Evolutionary conservation across 2,797 vertebrate species (phyloP).

Genomic region (Phaenicophaeus curvirostris): DNA sequence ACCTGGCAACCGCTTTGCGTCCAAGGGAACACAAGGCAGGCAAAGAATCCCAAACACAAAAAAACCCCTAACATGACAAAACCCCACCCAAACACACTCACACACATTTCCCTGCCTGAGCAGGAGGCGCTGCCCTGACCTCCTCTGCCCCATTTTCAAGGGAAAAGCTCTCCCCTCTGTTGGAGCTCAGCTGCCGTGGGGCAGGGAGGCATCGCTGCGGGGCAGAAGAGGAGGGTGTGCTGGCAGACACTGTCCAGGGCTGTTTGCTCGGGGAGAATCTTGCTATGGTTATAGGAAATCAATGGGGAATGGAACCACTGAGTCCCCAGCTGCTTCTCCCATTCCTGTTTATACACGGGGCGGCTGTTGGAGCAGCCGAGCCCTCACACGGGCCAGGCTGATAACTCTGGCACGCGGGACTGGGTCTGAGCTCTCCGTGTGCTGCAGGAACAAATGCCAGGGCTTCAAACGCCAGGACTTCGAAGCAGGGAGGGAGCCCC

Average conservation of each 20-base stretch:
- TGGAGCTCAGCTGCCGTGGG: background rate
- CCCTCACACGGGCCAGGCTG: slow-evolving; percentile 16
- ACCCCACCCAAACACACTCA: background rate
- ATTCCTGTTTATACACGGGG: slow-evolving; percentile 23
- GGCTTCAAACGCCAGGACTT: too few species aligned
- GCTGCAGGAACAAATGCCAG: background rate
- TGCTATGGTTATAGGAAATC: background rate
- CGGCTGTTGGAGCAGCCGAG: slow-evolving; percentile 8
- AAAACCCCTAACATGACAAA: background rate
- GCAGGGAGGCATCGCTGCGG: slow-evolving; percentile 1
- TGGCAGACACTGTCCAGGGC: slow-evolving; percentile 52
- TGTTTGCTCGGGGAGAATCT: slow-evolving; percentile 9
- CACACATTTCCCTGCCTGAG: background rate
- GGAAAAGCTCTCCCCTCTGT: background rate
- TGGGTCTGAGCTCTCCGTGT: background rate
- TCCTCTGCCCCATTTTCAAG: background rate
- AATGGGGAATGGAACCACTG: slow-evolving; percentile 3
- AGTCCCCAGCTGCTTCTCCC: background rate
- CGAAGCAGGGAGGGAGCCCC: background rate
- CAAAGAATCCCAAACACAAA: background rate
- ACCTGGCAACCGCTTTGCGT: fast-evolving
- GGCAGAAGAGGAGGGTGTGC: background rate
- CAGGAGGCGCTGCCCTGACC: background rate
- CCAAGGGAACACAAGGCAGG: fast-evolving
- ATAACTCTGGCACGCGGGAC: slow-evolving; percentile 35